phyloP scores from a whole-genome alignment of 30 jellyfish, hydroid and myxozoan species.

The Cassiopea xamachana region DNA sequence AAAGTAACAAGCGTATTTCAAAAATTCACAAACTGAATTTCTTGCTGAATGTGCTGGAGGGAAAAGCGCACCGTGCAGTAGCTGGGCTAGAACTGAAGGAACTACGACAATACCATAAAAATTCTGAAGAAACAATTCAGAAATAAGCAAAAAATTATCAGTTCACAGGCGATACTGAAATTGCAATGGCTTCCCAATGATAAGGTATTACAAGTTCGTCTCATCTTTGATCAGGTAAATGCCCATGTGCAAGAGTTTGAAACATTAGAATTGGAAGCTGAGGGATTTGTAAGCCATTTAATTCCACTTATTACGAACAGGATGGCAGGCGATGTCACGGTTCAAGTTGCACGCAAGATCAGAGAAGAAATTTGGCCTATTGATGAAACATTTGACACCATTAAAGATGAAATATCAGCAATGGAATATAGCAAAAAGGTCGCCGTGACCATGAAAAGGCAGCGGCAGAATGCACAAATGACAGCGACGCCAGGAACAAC shows the following conservation, averaged over 20 bases:
- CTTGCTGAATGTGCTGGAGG: conserved; percentile 34
- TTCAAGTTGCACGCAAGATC: conserved; percentile 52
- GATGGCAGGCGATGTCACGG: conserved; percentile 36
- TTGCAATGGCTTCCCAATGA: conserved; percentile 37
- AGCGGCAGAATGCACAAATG: background rate
- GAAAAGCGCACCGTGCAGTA: conserved; percentile 41
- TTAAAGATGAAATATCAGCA: conserved; percentile 55
- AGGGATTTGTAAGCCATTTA: conserved; percentile 67
- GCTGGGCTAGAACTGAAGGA: conserved; percentile 55
- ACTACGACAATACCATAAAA: conserved; percentile 41
- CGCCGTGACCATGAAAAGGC: background rate
- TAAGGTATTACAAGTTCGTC: conserved; percentile 8
- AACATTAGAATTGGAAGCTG: conserved; percentile 36
- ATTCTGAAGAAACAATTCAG: conserved; percentile 43
- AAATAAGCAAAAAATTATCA: conserved; percentile 35
- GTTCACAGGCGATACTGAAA: conserved; percentile 46
- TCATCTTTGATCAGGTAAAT: conserved; percentile 35
- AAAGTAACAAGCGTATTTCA: conserved; percentile 36
- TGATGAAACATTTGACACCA: conserved; percentile 11
- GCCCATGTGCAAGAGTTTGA: conserved; percentile 56
- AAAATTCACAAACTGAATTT: conserved; percentile 63
- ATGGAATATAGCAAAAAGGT: conserved; percentile 41
- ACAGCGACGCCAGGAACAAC: conserved; percentile 39
- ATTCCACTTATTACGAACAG: conserved; percentile 27
- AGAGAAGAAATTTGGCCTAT: conserved; percentile 55